Conservation (phyloP, 1,140 invertebrate species). For the Octopus sinensis region DNA sequence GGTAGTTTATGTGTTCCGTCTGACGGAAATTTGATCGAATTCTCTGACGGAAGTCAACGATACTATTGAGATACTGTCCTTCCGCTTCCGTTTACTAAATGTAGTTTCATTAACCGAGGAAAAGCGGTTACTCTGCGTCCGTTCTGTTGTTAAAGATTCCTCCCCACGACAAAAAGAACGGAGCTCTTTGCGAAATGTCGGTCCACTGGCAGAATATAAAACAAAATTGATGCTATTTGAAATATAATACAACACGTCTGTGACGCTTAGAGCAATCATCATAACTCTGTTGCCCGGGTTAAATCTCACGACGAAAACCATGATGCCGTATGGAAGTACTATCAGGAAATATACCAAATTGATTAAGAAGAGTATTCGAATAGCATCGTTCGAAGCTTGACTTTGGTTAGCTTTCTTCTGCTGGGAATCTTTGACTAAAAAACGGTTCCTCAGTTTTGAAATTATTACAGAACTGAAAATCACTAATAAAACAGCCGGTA, state of each 20-base stretch:
- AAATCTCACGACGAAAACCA: background rate
- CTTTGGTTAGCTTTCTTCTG: background rate
- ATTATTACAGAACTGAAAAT: background rate
- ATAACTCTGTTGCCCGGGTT: background rate
- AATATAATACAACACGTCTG: background rate
- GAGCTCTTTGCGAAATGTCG: background rate
- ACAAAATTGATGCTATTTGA: background rate
- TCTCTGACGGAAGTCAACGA: too few relatives aligned
- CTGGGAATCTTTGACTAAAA: background rate
- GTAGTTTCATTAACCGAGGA: too few relatives aligned
- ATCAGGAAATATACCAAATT: background rate
- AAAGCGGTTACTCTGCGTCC: too few relatives aligned
- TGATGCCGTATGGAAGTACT: background rate
- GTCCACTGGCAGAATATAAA: background rate
- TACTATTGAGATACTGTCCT: too few relatives aligned
- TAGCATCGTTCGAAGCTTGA: background rate
- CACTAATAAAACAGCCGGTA: background rate
- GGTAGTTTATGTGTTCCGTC: too few relatives aligned
- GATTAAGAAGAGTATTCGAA: background rate
- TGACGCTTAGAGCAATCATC: background rate
- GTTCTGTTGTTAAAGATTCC: too few relatives aligned
- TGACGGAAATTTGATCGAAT: too few relatives aligned
- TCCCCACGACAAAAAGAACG: background rate
- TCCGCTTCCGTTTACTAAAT: too few relatives aligned
- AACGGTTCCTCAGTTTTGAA: background rate